Base-by-base conservation (phyloP, 2,113 vertebrate species). In the Eidolon helvum region DNA sequence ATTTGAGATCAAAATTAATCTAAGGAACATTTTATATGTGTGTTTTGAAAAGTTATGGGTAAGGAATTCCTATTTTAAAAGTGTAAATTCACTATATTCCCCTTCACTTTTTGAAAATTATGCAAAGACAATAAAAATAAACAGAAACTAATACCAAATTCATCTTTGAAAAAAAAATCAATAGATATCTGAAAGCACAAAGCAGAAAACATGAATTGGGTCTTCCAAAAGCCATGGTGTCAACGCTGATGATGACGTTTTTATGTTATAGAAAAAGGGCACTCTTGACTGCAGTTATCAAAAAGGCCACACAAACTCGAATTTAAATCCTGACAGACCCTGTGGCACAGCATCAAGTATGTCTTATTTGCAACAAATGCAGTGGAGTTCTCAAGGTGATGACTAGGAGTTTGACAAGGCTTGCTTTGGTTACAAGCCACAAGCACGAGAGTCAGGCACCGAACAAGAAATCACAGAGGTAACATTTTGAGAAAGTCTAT, bases 391-490 rank as follows among this genome's bases (percentile, higher is more conserved):
- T 59, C 26, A 72, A 0, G 2, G 1, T 45, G 10, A 53, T 50
- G 10, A 12, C 16, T 21, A 79, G n/a, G 50, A 61, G 30, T 69
- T 80, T 66, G n/a, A 75, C 38, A 55, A 18, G 19, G 14, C 30
- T 86, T 65, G 2, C 7, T 96, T 87, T 90, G 18, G 9, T 77
- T 59, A 57, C 59, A 53, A 40, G 10, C 7, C 7, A 55, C 33
- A 50, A 45, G 1, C 15, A 80, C 3, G 16, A 10, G 35, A 61
- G 4, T 2, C 33, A 61, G 21, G 7, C 0, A 0, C 7, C 48
- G 26, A 79, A 7, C 7, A 79, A 55, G 12, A 5, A 55, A 61
- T 30, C 19, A 61, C 6, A 33, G 33, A n/a, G 9, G 21, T 38
- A 83, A 63, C 0, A 68, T 2, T 71, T 74, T 53, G 45, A 68